Percentiles rank a stretch among this genome's conserved stretches.
Evolutionary conservation across 1,140 invertebrate species (phyloP).

Genomic region (Delia radicum): DNA sequence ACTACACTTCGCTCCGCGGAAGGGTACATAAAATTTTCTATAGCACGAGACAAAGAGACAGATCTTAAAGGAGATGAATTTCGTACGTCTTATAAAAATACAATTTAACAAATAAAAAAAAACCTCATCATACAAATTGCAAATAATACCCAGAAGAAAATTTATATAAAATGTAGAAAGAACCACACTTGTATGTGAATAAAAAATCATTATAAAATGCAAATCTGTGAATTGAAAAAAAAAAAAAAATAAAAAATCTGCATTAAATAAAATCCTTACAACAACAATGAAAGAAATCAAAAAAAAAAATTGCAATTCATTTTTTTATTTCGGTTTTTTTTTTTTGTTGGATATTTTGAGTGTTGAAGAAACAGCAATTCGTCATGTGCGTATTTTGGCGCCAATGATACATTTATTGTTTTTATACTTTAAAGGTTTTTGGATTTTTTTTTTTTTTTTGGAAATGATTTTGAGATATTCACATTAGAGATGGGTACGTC

Average conservation of each 20-base stretch:
- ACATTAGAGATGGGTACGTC: too few relatives aligned
- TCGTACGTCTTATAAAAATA: not conserved
- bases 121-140: not conserved
- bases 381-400: not conserved
- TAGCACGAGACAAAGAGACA: not conserved
- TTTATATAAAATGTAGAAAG: not conserved
- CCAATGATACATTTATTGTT: not conserved
- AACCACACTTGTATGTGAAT: not conserved
- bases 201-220: not conserved
- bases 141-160: constrained; percentile 5
- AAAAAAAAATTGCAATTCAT: not conserved
- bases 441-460: not conserved
- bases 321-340: not conserved
- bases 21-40: not conserved
- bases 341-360: not conserved
- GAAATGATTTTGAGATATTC: not conserved
- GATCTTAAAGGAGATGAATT: not conserved
- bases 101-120: not conserved
- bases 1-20: not conserved
- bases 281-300: not conserved
- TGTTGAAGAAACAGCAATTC: not conserved
- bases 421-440: not conserved
- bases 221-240: not conserved
- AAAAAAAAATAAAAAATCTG: not conserved
- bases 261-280: not conserved